Base-by-base conservation (phyloP, 2,113 vertebrate species). In the Myotis lucifugus region DNA sequence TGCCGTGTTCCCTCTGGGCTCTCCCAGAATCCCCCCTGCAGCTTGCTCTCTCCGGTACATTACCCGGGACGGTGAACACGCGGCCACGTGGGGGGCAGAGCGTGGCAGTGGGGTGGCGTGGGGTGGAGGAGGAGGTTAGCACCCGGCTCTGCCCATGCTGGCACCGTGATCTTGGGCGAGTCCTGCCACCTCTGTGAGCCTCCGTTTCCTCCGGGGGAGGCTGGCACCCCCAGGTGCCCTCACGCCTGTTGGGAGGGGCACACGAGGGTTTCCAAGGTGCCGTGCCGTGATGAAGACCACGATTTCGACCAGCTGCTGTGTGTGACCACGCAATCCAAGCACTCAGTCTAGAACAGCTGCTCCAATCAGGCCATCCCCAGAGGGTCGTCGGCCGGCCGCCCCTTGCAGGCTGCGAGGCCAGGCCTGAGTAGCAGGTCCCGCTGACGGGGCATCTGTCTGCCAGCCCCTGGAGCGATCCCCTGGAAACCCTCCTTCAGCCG, bases 401-500 rank as follows among this genome's bases (percentile, higher is more conserved):
- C 59, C 4, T 37, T 29, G 9, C 4, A 64, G 90, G 59, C 88
- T 96, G 88, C 48, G 77, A 29, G 48, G 52, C 74, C 12, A 10
- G 56, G 85, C 74, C 3, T 0, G 78, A 84, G 59, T 79, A 2
- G 85, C 34, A 6, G 86, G 37, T 42, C 92, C 40, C 0, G 0
- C 23, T 0, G 8, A 52, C 88, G 92, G 95, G 95, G 88, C 89
- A 94, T 78, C 40, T 96, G 92, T 97, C 96, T 42, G 96, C 84
- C 84, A 40, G 89, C 94, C 95, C 93, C 94, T 98, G 98, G 98
- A 98, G 97, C 97, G 97, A 85, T 97, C 88, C 92, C 96, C 86
- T 94, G 54, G 95, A 97, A 97, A 64, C n/a, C 97, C 98, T 98
- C 85, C 83, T 96, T 98, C 98, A 97, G 98, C 95, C 96, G 88